Percentiles rank a stretch among this genome's conserved stretches.
phyloP scores from a whole-genome alignment of 2,113 vertebrate species.

The Paramisgurnus dabryanus region DNA sequence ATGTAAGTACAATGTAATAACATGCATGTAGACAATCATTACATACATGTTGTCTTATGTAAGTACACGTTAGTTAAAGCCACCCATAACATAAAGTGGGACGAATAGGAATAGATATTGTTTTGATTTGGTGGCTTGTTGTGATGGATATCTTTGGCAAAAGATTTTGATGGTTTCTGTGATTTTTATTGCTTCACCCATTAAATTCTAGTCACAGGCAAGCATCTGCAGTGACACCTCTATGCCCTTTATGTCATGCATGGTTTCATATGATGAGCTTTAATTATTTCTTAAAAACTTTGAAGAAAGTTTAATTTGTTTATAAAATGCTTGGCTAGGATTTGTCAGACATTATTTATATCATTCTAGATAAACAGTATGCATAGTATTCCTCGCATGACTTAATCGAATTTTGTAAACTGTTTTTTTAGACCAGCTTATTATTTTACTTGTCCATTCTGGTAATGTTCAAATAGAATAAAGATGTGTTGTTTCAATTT shows the following conservation, averaged over 20 bases:
- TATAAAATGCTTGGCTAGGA: not conserved
- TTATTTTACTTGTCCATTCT: not conserved
- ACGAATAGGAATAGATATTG: too few species aligned
- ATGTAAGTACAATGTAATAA: too few species aligned
- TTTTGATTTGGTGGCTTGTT: too few species aligned
- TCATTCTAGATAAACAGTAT: not conserved
- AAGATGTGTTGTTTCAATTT: too few species aligned
- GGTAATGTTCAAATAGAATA: too few species aligned
- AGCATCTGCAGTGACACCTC: not conserved
- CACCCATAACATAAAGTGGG: too few species aligned
- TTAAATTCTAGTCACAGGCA: conserved; percentile 11
- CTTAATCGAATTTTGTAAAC: not conserved
- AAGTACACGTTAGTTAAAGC: too few species aligned
- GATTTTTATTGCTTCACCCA: not conserved
- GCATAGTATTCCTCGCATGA: not conserved
- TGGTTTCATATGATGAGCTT: not conserved
- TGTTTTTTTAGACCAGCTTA: not conserved
- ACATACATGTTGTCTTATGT: too few species aligned
- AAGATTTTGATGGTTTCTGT: not conserved
- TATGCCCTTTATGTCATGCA: not conserved
- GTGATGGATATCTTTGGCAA: too few species aligned
- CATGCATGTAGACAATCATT: too few species aligned
- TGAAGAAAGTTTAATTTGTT: not conserved
- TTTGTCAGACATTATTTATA: not conserved
- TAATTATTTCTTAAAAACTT: conserved; percentile 3